phyloP scores from a whole-genome alignment of 2,888 invertebrate species.

The Calameuta filiformis region DNA sequence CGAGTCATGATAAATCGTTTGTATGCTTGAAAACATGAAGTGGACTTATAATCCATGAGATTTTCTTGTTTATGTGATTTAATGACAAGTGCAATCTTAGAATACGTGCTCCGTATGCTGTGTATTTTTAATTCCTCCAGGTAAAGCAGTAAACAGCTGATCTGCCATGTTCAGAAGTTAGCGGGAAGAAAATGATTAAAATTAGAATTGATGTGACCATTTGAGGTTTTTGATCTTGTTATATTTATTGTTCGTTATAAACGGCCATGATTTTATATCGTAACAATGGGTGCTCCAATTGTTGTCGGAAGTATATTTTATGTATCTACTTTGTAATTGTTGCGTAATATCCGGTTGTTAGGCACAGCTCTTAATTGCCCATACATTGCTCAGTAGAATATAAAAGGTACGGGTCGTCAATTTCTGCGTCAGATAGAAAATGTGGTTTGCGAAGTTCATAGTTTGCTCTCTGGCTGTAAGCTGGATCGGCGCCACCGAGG shows the following conservation, averaged over 20 bases:
- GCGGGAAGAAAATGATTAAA: background rate
- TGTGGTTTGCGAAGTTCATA: conserved; percentile 41
- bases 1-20: background rate
- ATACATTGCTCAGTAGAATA: conserved; percentile 17
- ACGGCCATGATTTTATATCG: background rate
- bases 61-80: background rate
- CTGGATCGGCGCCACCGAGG: conserved; percentile 38
- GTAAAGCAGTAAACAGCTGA: background rate
- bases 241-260: background rate
- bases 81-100: background rate
- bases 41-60: background rate
- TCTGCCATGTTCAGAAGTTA: background rate
- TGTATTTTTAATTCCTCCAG: background rate
- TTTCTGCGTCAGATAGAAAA: conserved; percentile 13
- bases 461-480: conserved; percentile 7
- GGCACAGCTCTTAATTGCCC: conserved; percentile 20
- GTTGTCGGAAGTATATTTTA: background rate
- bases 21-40: background rate
- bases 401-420: conserved; percentile 21
- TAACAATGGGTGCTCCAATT: background rate
- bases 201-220: background rate
- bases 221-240: background rate
- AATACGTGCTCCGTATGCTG: background rate
- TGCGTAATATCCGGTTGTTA: conserved; percentile 36
- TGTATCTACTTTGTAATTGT: conserved; percentile 19